Evolutionary conservation across 2,888 invertebrate genomes (phyloP), one percentile per base, ranked within the genome.

Genomic region (Drosophila prolongata): DNA sequence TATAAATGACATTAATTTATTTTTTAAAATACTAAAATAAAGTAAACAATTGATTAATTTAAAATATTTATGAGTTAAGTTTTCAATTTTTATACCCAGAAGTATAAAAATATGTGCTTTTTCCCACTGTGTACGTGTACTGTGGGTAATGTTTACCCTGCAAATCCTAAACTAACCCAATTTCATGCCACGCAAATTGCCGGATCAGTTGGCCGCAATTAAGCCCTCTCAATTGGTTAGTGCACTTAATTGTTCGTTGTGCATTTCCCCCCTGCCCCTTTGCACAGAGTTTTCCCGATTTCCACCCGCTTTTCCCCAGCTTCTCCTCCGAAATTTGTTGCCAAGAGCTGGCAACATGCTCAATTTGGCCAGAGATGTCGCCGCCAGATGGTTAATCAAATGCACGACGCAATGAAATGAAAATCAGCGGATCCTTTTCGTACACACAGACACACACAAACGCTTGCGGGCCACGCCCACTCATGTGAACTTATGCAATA

Each of bases 321-420:
- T 14, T 24, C 19, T 59, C 9, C 24, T 19, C 35, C 64, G 19
- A 19, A 62, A 54, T 65, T 44, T 66, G 59, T 47, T 75, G 80
- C 76, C 69, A 70, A 70, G 68, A 76, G 56, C 44, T 50, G 42
- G 46, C 76, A 72, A 76, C 74, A 79, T 61, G 87, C 81, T 76
- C 79, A 86, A 83, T 87, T 87, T 79, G 76, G 54, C 71, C 44
- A 62, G 69, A 55, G 69, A 61, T 70, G 62, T 46, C 62, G 66
- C 70, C 77, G 72, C 77, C 81, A 87, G 84, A 79, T 61, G 74
- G 84, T 84, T 84, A 83, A 86, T 83, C 87, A 83, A 83, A 84
- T 78, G 78, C 56, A 60, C 78, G 55, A 44, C 52, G 80, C 80
- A 83, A 80, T 76, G 73, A 74, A 82, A 82, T 80, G 69, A 80